Evolutionary conservation across 1,140 invertebrate species (phyloP).

Genomic region (Danaus melanippus): DNA sequence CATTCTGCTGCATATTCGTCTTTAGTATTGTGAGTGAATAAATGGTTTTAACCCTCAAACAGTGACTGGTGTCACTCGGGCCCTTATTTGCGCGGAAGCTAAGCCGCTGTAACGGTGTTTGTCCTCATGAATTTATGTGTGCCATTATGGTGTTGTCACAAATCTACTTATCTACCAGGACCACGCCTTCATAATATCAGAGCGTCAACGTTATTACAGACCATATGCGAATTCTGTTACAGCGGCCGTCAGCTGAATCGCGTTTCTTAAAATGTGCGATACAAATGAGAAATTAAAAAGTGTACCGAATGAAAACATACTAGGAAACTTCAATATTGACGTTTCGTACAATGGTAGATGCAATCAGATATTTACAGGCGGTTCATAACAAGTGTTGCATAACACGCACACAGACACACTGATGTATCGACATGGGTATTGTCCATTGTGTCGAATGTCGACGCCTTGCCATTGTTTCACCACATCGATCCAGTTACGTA

Average conservation of each 20-base stretch:
- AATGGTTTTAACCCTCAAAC: constrained; percentile 46
- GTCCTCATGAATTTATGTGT: constrained; percentile 61
- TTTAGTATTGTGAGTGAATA: constrained; percentile 37
- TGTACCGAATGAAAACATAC: too few species aligned
- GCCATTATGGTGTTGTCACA: constrained; percentile 56
- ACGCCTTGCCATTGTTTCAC: constrained; percentile 57
- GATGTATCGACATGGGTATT: constrained; percentile 50
- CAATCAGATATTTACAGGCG: too few species aligned
- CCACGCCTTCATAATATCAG: constrained; percentile 56
- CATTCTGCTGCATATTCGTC: constrained; percentile 8
- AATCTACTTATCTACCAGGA: constrained; percentile 67
- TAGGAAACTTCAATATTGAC: too few species aligned
- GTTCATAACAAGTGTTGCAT: constrained; percentile 5
- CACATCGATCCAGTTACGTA: constrained; percentile 46
- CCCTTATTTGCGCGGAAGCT: constrained; percentile 64
- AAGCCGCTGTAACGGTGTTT: constrained; percentile 65
- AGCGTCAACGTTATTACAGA: too few species aligned
- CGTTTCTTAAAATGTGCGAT: too few species aligned
- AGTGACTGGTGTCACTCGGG: constrained; percentile 39
- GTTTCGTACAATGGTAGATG: too few species aligned
- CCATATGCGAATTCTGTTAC: too few species aligned
- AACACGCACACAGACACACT: constrained; percentile 43
- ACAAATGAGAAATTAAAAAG: too few species aligned
- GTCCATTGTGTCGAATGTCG: constrained; percentile 62
- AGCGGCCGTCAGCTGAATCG: too few species aligned